Base-by-base conservation (phyloP, 2,888 invertebrate genomes). In the Myopa testacea region DNA sequence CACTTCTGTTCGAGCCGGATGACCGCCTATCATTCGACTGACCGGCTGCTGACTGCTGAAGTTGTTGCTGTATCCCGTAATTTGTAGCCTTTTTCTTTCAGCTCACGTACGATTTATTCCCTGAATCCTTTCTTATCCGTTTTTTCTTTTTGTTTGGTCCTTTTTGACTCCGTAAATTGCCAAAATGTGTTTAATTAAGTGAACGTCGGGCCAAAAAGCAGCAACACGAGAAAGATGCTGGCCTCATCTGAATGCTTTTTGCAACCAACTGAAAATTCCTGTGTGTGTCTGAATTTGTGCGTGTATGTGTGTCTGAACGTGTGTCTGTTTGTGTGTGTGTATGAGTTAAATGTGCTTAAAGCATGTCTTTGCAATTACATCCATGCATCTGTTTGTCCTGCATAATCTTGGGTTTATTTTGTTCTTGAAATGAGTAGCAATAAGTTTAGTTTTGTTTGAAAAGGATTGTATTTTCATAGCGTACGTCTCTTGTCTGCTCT, bases 131-230 rank as follows among this genome's bases (percentile, higher is more conserved):
- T 38, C 16, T 65, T 37, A 65, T 74, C 34, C 8, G 65, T 38
- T 60, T 14, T 14, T 38, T 14, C 37, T 16, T 14, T 38, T n/a
- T 60, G n/a, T 14, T 38, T 19, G 34, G 14, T 34, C 34, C 65
- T 65, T 75, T 52, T n/a, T 16, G 37, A 45, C 34, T 52, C 16
- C 68, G 75, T 69, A 75, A 75, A 75, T 75, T 68, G 75, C 68
- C 75, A 34, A 60, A 69, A 75, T 75, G 69, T 69, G 75, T 75
- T 75, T 75, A 75, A 75, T 75, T 75, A 60, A 75, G 75, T 69
- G 68, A 69, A 50, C 52, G 52, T 70, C 12, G 52, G 16, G 70
- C 52, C 65, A 26, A 37, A 19, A 70, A 34, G 19, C 55, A 70
- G 5, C 70, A 37, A 34, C 12, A 38, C 14, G 37, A 8, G 12